Evolutionary conservation across 2,797 vertebrate genomes (phyloP).

Genomic region (Lutjanus argentimaculatus): DNA sequence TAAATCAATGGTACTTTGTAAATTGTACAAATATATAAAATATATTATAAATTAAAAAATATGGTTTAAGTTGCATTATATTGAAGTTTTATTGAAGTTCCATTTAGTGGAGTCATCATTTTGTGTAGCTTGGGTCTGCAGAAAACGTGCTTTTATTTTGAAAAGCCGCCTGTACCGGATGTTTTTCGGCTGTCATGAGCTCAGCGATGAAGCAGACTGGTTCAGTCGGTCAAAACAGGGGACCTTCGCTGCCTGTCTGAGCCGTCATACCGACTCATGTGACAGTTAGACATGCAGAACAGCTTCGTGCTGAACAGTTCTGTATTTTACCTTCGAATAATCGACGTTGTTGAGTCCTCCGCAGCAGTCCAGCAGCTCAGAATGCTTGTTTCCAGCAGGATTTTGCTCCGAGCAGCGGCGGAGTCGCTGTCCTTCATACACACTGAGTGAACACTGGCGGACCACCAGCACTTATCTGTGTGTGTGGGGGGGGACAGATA

Average conservation of each 20-base stretch:
- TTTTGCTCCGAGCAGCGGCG: not conserved
- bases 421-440: slow-evolving; percentile 53
- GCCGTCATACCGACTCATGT: accelerated
- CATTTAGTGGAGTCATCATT: too few relatives aligned
- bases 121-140: not conserved
- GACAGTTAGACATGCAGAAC: accelerated
- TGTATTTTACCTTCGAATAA: slow-evolving; percentile 80
- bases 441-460: not conserved
- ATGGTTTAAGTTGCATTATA: too few relatives aligned
- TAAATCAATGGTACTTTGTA: too few relatives aligned
- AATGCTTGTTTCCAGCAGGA: not conserved
- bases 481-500: not conserved
- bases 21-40: too few relatives aligned
- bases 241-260: not conserved
- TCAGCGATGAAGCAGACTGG: accelerated
- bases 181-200: slow-evolving; percentile 21
- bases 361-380: slow-evolving; percentile 80
- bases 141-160: slow-evolving; percentile 62
- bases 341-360: slow-evolving; percentile 85
- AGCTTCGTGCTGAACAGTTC: not conserved
- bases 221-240: not conserved
- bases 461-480: not conserved
- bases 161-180: not conserved
- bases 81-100: too few relatives aligned
- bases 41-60: too few relatives aligned